Evolutionary conservation across 1,140 invertebrate species (phyloP).

Genomic region (Macrosteles quadrilineatus): DNA sequence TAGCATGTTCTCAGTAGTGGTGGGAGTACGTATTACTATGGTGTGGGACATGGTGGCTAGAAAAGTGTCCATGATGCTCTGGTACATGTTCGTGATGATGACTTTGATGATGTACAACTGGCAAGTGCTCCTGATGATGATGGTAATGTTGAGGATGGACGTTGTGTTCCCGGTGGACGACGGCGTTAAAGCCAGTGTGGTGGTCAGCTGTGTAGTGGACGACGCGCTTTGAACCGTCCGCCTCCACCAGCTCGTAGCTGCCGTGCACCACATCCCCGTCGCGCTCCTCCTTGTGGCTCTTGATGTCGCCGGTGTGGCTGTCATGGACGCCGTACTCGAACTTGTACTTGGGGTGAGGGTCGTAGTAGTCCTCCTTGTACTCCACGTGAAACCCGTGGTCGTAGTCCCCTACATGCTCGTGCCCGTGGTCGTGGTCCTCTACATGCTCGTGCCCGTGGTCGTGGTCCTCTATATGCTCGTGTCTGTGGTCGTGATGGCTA

Average conservation of each 20-base stretch:
- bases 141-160: constrained; percentile 4
- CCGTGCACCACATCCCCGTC: constrained; percentile 56
- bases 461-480: too few species aligned
- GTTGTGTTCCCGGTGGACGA: constrained; percentile 42
- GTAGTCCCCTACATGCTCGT: neutral
- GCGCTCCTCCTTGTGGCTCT: constrained; percentile 37
- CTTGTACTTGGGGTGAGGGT: constrained; percentile 50
- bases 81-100: too few species aligned
- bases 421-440: neutral
- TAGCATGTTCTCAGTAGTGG: too few species aligned
- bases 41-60: too few species aligned
- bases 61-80: too few species aligned
- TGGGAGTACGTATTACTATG: too few species aligned
- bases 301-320: constrained; percentile 53
- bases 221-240: constrained; percentile 52
- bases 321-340: constrained; percentile 56
- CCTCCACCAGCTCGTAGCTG: constrained; percentile 45
- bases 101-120: too few species aligned
- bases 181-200: constrained; percentile 60
- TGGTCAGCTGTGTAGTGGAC: constrained; percentile 71
- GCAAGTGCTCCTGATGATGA: neutral
- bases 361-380: constrained; percentile 27
- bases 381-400: constrained; percentile 29
- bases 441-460: neutral
- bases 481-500: too few species aligned